Conservation (phyloP, 64 coral and sea anemone species). For the Porites lutea region DNA sequence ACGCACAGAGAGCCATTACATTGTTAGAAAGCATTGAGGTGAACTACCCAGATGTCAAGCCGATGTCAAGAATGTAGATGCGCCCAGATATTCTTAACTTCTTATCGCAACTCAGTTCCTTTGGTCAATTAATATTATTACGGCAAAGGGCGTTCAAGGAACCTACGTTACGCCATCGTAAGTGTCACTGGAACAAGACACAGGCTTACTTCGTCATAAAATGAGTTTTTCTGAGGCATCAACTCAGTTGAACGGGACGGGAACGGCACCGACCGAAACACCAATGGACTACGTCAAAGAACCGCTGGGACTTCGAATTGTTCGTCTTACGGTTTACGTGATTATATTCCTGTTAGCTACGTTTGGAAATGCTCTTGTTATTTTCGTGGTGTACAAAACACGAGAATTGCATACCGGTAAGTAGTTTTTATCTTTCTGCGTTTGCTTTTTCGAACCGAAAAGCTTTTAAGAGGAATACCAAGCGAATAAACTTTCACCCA, state of each 20-base stretch:
- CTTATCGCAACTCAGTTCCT: not conserved
- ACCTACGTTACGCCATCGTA: not conserved
- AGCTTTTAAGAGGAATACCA: constrained; percentile 17
- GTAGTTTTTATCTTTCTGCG: not conserved
- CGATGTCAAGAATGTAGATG: constrained; percentile 10
- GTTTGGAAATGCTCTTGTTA: constrained; percentile 74
- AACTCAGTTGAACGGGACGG: constrained; percentile 1
- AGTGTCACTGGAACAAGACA: not conserved
- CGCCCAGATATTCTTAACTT: not conserved
- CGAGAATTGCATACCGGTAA: constrained; percentile 74
- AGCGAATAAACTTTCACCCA: not conserved
- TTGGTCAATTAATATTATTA: too few species aligned
- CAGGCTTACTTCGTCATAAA: not conserved
- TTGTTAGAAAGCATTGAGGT: not conserved
- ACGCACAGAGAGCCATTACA: constrained; percentile 9
- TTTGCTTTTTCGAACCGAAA: not conserved
- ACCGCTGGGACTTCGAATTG: constrained; percentile 61
- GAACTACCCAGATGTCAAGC: not conserved
- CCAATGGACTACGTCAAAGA: constrained; percentile 30
- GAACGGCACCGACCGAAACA: not conserved
- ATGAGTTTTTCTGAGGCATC: not conserved
- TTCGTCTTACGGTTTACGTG: constrained; percentile 66
- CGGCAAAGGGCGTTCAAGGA: not conserved
- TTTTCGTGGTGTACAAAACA: constrained; percentile 84
- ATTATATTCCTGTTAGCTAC: constrained; percentile 80